Evolutionary conservation across 2,888 invertebrate genomes (phyloP).

Genomic region (Idaea straminata): DNA sequence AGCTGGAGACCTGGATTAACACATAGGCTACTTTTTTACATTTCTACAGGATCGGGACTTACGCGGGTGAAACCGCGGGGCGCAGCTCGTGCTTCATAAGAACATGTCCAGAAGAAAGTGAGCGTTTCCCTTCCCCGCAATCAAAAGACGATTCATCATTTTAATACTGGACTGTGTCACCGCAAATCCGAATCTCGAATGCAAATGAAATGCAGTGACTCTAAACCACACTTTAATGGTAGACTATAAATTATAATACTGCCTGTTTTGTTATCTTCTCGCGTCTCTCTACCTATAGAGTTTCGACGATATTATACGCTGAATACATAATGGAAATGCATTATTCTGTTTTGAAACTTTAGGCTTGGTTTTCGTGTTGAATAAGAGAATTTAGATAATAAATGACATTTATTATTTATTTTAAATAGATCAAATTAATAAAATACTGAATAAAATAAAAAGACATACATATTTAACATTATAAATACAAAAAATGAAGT

Average conservation of each 20-base stretch:
- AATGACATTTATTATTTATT: too few relatives aligned
- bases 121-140: slow-evolving; percentile 40
- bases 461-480: too few relatives aligned
- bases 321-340: slow-evolving; percentile 67
- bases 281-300: slow-evolving; percentile 61
- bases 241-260: slow-evolving; percentile 70
- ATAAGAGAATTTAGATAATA: slow-evolving; percentile 9
- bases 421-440: too few relatives aligned
- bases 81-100: not conserved
- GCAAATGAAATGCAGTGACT: slow-evolving; percentile 71
- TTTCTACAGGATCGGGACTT: too few relatives aligned
- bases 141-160: slow-evolving; percentile 74
- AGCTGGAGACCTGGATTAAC: too few relatives aligned
- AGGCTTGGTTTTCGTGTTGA: slow-evolving; percentile 17
- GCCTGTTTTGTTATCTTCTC: slow-evolving; percentile 68
- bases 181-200: slow-evolving; percentile 74
- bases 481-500: too few relatives aligned
- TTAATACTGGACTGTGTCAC: slow-evolving; percentile 74
- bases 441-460: too few relatives aligned
- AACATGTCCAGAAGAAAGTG: not conserved
- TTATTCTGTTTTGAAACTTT: slow-evolving; percentile 46
- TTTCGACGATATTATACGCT: slow-evolving; percentile 70
- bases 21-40: too few relatives aligned
- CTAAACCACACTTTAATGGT: slow-evolving; percentile 67
- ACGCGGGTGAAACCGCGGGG: too few relatives aligned